Conservation (phyloP, 1,140 invertebrate species). For the Leptinotarsa texana region DNA sequence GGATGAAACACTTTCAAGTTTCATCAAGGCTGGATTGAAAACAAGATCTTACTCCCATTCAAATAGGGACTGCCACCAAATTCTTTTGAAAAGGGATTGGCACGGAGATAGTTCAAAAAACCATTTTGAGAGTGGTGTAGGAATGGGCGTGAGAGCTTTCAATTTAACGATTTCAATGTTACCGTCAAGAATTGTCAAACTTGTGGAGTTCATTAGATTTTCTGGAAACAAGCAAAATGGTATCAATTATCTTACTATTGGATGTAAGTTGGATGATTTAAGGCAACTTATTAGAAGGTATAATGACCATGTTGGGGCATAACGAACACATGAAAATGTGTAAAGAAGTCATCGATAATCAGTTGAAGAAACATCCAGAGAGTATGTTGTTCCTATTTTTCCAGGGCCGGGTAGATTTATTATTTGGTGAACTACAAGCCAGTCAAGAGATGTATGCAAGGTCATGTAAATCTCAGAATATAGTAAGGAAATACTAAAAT, state of each 20-base stretch:
- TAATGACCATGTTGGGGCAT: slow-evolving; percentile 81
- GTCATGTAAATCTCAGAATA: slow-evolving; percentile 81
- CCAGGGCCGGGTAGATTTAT: slow-evolving; percentile 81
- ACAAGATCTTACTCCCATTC: slow-evolving; percentile 89
- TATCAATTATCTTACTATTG: slow-evolving; percentile 73
- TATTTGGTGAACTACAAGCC: slow-evolving; percentile 77
- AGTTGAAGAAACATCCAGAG: slow-evolving; percentile 75
- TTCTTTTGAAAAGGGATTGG: slow-evolving; percentile 79
- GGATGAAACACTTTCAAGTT: slow-evolving; percentile 91
- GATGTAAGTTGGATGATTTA: slow-evolving; percentile 73
- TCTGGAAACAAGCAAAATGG: slow-evolving; percentile 85
- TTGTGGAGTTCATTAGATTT: slow-evolving; percentile 95
- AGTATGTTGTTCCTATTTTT: slow-evolving; percentile 94
- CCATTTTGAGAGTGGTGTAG: slow-evolving; percentile 93
- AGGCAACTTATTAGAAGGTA: slow-evolving; percentile 78
- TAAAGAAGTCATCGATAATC: slow-evolving; percentile 71
- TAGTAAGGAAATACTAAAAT: slow-evolving; percentile 74
- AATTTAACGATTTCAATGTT: slow-evolving; percentile 94
- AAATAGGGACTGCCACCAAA: slow-evolving; percentile 82
- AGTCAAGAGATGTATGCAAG: slow-evolving; percentile 79
- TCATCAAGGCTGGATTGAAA: slow-evolving; percentile 91
- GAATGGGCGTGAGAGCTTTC: slow-evolving; percentile 91
- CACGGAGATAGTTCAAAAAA: slow-evolving; percentile 66
- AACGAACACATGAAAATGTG: slow-evolving; percentile 81
- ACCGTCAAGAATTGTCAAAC: slow-evolving; percentile 80